Evolutionary conservation across 2,888 invertebrate species (phyloP), one percentile per base, ranked within the genome.

Genomic region (Mythimna pallens): DNA sequence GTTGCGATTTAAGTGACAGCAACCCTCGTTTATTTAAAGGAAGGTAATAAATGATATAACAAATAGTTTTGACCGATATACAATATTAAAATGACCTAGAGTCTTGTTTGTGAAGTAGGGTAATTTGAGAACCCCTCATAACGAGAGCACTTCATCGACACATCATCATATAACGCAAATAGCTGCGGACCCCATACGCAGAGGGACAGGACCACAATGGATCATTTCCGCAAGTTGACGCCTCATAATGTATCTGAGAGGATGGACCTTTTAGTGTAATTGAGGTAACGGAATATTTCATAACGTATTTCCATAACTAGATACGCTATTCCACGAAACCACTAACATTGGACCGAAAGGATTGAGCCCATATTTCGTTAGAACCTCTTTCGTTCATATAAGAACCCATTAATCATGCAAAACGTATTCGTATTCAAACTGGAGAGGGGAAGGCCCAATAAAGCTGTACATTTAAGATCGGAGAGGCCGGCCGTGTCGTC

Each of bases 171-270:
- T 86, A 89, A 87, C 91, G 89, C 90, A 92, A 93, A 94, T 92
- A 92, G 90, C 85, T 86, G 81, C 87, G 91, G 91, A 90, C 92
- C 94, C 93, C 91, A 92, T 92, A 83, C 86, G 86, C 85, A 83
- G 87, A 83, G 89, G 89, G 92, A 87, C 91, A 88, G 86, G 76
- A 87, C 88, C 90, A 92, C 92, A 94, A 95, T 95, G 92, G 93
- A 93, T 93, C 90, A 90, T 92, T 94, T 95, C 95, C 94, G 93
- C 92, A 90, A 91, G 89, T 92, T 91, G 92, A 90, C 90, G 89
- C 91, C 90, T 91, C 90, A 90, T 93, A 91, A 92, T 90, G 85
- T 90, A 86, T 89, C 84, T 87, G 81, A 77, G 87, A 89, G 88
- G 88, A 90, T 88, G 88, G 81, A 82, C 87, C 88, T 91, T 91